phyloP scores from a whole-genome alignment of 1,140 invertebrate genomes.

The Platyscapa corneri region DNA sequence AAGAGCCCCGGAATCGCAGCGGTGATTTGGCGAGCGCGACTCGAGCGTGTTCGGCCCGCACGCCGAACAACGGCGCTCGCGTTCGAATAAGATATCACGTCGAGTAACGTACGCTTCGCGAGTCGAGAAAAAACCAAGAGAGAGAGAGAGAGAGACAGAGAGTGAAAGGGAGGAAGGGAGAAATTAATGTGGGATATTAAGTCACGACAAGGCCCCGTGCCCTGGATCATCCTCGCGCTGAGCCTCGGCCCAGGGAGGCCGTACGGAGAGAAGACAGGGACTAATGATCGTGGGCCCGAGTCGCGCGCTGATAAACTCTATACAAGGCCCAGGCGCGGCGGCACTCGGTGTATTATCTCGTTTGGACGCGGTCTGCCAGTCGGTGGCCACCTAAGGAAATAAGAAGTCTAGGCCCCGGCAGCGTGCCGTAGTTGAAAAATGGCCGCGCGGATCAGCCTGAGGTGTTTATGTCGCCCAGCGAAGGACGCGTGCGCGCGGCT shows the following conservation, averaged over 20 bases:
- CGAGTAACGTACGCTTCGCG: neutral
- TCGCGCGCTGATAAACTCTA: constrained; percentile 58
- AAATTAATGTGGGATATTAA: constrained; percentile 44
- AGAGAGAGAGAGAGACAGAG: too few relatives aligned
- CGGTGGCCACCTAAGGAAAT: neutral
- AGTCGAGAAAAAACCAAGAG: too few relatives aligned
- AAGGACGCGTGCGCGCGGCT: neutral
- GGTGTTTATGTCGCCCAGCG: neutral
- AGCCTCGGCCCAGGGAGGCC: neutral
- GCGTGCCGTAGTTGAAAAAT: neutral
- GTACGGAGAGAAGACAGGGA: constrained; percentile 31
- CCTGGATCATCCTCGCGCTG: neutral
- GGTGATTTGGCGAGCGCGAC: neutral
- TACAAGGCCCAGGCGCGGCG: constrained; percentile 53
- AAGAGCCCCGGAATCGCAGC: neutral
- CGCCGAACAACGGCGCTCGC: neutral
- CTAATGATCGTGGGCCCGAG: constrained; percentile 44
- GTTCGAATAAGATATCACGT: constrained; percentile 1
- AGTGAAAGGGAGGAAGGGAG: neutral
- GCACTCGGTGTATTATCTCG: too few relatives aligned
- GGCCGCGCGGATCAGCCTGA: neutral
- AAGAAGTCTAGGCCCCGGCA: neutral
- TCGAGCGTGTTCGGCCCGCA: neutral
- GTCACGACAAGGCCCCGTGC: constrained; percentile 5
- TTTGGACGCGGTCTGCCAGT: neutral